Evolutionary conservation across 2,797 vertebrate genomes (phyloP).

Genomic region (Thamnophis elegans): DNA sequence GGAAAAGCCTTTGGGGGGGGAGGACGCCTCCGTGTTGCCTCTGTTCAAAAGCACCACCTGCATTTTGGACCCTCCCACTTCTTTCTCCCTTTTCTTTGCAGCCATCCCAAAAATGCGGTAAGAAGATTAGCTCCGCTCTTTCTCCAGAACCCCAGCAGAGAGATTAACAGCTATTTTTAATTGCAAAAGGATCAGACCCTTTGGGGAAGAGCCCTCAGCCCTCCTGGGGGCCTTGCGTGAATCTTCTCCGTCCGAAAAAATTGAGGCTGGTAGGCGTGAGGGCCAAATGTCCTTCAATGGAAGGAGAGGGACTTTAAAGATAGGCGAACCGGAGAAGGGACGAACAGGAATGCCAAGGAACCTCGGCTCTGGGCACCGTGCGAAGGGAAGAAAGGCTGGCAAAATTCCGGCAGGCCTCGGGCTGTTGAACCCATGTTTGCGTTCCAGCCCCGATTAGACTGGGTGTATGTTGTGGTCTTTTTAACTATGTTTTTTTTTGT

Average conservation of each 20-base stretch:
- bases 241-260: background rate
- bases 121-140: background rate
- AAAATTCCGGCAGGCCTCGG: too few species aligned
- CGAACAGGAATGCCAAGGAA: slow-evolving; percentile 49
- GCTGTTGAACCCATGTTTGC: too few species aligned
- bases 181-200: background rate
- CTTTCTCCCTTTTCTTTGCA: background rate
- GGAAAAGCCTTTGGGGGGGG: background rate
- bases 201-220: background rate
- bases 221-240: too few species aligned
- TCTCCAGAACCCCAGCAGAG: background rate
- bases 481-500: too few species aligned
- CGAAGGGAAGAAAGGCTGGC: background rate
- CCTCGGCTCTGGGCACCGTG: background rate
- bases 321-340: background rate
- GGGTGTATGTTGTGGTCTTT: too few species aligned
- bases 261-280: background rate
- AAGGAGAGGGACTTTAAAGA: background rate
- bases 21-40: background rate
- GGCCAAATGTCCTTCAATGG: background rate
- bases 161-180: slow-evolving; percentile 18
- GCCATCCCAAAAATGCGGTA: background rate
- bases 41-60: background rate
- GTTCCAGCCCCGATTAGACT: too few species aligned
- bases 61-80: background rate